Conservation (phyloP, 2,113 vertebrate genomes). For the Stomatorhinus ivindoensis region DNA sequence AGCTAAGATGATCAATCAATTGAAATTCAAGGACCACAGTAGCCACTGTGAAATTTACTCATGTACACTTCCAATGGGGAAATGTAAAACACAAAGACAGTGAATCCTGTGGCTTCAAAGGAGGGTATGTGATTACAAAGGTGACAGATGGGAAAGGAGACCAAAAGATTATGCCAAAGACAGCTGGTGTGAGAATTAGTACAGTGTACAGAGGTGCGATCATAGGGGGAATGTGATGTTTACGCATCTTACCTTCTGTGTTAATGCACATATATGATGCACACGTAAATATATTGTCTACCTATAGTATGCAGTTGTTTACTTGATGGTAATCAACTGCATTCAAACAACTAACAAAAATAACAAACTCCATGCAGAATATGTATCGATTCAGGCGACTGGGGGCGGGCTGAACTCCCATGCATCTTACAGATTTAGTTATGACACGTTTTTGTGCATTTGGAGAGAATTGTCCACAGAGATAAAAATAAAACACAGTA, state of each 20-base stretch:
- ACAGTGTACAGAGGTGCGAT: background rate
- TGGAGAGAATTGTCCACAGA: background rate
- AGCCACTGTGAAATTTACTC: background rate
- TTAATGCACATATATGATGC: background rate
- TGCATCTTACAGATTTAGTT: background rate
- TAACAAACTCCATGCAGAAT: background rate
- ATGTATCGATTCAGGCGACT: background rate
- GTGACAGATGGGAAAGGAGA: background rate
- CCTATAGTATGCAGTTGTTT: background rate
- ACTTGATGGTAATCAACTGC: background rate
- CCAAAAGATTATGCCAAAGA: background rate
- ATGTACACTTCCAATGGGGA: background rate
- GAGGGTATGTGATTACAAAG: background rate
- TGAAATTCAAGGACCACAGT: background rate
- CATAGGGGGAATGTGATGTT: background rate
- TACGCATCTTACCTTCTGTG: background rate
- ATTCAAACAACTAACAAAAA: background rate
- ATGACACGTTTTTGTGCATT: background rate
- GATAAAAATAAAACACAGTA: background rate
- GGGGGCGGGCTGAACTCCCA: background rate
- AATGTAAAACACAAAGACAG: background rate
- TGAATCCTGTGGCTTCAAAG: background rate
- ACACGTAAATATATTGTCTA: background rate
- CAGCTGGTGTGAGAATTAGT: background rate
- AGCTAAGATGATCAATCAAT: background rate